Percentiles rank a stretch among this genome's conserved stretches.
phyloP scores from a whole-genome alignment of 2,888 invertebrate genomes.

The Erpobdella octoculata region DNA sequence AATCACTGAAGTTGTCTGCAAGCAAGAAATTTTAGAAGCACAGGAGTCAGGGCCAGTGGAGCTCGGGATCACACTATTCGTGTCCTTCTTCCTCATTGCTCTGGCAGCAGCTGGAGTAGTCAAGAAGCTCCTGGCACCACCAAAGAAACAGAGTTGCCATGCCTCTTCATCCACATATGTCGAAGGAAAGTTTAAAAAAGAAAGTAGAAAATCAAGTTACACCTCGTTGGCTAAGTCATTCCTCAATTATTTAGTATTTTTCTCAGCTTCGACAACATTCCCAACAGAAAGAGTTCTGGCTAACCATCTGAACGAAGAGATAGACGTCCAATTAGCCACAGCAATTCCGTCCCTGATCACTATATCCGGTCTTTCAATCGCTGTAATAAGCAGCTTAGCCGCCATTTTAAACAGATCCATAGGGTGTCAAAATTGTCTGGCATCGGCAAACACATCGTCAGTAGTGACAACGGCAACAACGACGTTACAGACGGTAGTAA shows the following conservation, averaged over 20 bases:
- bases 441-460: too few species aligned
- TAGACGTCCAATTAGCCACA: not conserved
- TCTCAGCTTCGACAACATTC: not conserved
- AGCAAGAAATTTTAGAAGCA: not conserved
- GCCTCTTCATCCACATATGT: too few species aligned
- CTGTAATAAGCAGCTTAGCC: not conserved
- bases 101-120: not conserved
- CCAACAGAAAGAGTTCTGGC: not conserved
- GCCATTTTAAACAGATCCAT: not conserved
- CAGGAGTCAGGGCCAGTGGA: not conserved
- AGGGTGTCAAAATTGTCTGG: too few species aligned
- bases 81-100: not conserved
- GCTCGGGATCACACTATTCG: not conserved
- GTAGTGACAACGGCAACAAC: too few species aligned
- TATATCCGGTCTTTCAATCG: not conserved
- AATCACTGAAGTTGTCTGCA: not conserved
- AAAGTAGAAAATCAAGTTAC: too few species aligned
- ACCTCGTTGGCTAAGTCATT: too few species aligned
- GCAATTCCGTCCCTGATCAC: not conserved
- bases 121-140: not conserved
- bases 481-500: too few species aligned
- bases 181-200: too few species aligned
- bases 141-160: too few species aligned
- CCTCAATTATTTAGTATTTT: not conserved
- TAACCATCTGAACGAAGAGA: not conserved